Conservation (phyloP, 2,888 invertebrate genomes). For the Nesidiocoris tenuis region DNA sequence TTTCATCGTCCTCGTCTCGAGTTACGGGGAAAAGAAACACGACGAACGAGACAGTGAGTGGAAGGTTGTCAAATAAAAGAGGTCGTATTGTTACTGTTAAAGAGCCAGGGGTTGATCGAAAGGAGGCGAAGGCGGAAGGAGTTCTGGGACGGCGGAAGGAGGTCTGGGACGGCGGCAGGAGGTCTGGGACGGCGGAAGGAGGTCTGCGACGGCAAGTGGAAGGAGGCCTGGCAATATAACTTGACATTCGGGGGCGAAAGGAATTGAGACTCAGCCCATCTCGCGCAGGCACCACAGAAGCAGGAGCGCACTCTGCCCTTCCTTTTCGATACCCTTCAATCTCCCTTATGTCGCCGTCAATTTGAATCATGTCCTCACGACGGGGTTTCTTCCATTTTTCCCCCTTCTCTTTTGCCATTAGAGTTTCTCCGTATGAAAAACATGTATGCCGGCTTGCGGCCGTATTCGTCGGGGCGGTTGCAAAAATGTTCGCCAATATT, state of each 20-base stretch:
- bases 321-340: conserved; percentile 22
- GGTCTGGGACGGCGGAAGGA: conserved; percentile 6
- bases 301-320: not conserved
- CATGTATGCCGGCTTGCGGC: too few relatives aligned
- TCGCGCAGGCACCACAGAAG: not conserved
- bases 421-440: too few relatives aligned
- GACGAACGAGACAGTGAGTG: conserved; percentile 3
- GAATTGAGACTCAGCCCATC: not conserved
- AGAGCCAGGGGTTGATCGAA: conserved; percentile 5
- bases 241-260: conserved; percentile 17
- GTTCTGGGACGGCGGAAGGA: conserved; percentile 4
- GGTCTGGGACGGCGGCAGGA: not conserved
- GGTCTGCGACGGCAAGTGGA: conserved; percentile 2
- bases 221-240: conserved; percentile 22
- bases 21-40: not conserved
- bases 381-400: conserved; percentile 1
- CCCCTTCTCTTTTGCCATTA: too few relatives aligned
- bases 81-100: conserved; percentile 6
- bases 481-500: too few relatives aligned
- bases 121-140: conserved; percentile 5
- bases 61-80: conserved; percentile 7
- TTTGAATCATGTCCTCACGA: conserved; percentile 16
- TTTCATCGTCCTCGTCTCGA: not conserved
- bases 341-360: conserved; percentile 22
- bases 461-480: too few relatives aligned